Base-by-base conservation (phyloP, 2,113 vertebrate species). In the Engystomops pustulosus region DNA sequence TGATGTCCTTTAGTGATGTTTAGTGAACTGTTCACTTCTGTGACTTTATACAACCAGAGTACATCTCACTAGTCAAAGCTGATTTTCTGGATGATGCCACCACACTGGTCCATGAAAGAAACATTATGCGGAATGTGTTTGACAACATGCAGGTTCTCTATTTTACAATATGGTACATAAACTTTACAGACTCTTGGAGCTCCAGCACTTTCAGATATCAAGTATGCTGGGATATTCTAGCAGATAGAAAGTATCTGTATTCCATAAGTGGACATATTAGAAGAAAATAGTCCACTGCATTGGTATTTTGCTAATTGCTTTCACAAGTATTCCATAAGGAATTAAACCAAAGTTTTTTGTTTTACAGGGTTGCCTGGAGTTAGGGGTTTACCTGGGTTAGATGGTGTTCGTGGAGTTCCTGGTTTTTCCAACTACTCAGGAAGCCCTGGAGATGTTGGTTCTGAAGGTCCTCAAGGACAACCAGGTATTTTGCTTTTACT, bases 361-460 rank as follows among this genome's bases (percentile, higher is more conserved):
- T 34, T 74, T 84, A 80, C 67, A 99, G 97, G 97, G 86, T 80
- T 92, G 34, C 91, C 82, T 36, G 98, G 97, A 81, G 84, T 87
- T 1, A 69, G 86, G n/a, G 98, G 98, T 77, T 80, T 8, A 53
- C 89, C 91, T 34, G 97, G 98, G 25, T 58, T 90, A 10, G 90
- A 88, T 2, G 98, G 98, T 0, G 87, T 91, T 12, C 87, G 86
- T 15, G 98, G 98, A 2, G 58, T 86, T 85, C 88, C 90, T 2
- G 96, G 93, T 1, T 86, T 87, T 55, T 90, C 94, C 85, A 95
- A 94, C 79, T 90, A 87, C 89, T 91, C 93, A 7, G 98, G 98
- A 76, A 23, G 15, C 3, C 83, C 87, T 0, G 98, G 98, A 1
- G 95, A 98, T 69, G n/a, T 3, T 44, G 98, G 98, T 0, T 88